A percentile compares a stretch with the other conserved stretches of the same genome.
These are phyloP conservation scores for Rhinatrema bivittatum DNA, from an alignment of 2,797 vertebrate species.

Conservation along the genomic window DNA sequence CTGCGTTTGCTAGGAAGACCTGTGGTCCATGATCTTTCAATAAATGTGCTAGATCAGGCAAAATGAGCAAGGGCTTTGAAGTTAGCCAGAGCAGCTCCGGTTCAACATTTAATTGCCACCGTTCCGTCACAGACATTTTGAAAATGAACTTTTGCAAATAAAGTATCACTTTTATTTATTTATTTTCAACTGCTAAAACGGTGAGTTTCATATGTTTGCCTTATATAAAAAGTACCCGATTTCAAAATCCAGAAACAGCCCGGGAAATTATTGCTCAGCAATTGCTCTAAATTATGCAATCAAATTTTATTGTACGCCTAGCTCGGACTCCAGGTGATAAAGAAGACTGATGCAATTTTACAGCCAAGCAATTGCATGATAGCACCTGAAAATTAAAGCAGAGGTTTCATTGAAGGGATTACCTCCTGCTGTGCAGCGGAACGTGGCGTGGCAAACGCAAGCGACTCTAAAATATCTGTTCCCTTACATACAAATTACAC, in stretches of 20 bases:
- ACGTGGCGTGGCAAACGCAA: slow-evolving; percentile 47
- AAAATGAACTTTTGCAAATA: too few relatives aligned
- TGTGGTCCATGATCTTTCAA: not conserved
- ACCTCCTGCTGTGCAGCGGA: slow-evolving; percentile 66
- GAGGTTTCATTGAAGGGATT: slow-evolving; percentile 73
- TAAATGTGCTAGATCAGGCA: not conserved
- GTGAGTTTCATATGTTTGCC: too few relatives aligned
- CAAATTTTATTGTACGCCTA: too few relatives aligned
- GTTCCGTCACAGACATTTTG: too few relatives aligned
- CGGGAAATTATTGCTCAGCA: too few relatives aligned
- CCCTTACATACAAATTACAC: slow-evolving; percentile 80
- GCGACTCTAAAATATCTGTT: slow-evolving; percentile 63
- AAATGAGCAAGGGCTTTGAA: slow-evolving; percentile 12
- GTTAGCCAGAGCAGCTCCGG: too few relatives aligned
- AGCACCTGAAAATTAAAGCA: slow-evolving; percentile 61
- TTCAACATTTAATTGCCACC: too few relatives aligned
- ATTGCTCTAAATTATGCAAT: too few relatives aligned
- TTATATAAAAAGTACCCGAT: too few relatives aligned
- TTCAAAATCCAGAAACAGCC: too few relatives aligned
- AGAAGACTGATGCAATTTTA: slow-evolving; percentile 56
- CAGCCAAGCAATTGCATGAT: slow-evolving; percentile 52
- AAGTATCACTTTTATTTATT: too few relatives aligned
- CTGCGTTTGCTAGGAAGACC: not conserved
- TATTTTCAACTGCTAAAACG: too few relatives aligned
- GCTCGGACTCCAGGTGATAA: slow-evolving; percentile 21